phyloP scores from a whole-genome alignment of 2,888 invertebrate genomes.

The Cabera pusaria region DNA sequence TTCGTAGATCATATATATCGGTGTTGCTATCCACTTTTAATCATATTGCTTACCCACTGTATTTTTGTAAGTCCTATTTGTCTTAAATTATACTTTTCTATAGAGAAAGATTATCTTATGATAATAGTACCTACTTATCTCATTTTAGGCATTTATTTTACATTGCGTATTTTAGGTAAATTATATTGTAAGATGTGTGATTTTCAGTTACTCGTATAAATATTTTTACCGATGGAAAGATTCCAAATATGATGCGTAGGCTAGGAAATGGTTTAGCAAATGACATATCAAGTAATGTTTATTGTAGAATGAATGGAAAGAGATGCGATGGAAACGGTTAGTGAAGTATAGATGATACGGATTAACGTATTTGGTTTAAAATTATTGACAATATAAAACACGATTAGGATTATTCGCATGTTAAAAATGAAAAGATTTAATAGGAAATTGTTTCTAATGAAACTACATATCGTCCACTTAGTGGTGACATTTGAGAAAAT shows the following conservation, averaged over 20 bases:
- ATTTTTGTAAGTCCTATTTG: constrained; percentile 22
- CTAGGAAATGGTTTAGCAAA: constrained; percentile 68
- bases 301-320: constrained; percentile 38
- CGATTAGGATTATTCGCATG: constrained; percentile 67
- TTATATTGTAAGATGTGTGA: constrained; percentile 71
- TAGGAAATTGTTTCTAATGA: constrained; percentile 71
- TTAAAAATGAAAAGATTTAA: constrained; percentile 75
- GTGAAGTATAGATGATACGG: constrained; percentile 56
- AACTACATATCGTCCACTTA: constrained; percentile 78
- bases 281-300: constrained; percentile 81
- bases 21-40: constrained; percentile 44
- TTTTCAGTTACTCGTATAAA: constrained; percentile 73
- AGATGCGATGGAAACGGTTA: constrained; percentile 52
- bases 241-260: constrained; percentile 71
- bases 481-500: constrained; percentile 62
- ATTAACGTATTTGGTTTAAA: constrained; percentile 59
- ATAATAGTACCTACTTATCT: constrained; percentile 14
- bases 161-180: constrained; percentile 65
- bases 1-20: constrained; percentile 52
- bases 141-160: constrained; percentile 32
- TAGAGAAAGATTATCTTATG: constrained; percentile 17
- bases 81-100: constrained; percentile 17
- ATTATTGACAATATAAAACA: constrained; percentile 71
- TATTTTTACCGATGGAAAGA: constrained; percentile 75
- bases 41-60: constrained; percentile 27